These are phyloP conservation scores for Eristalis pertinax DNA, from an alignment of 2,888 invertebrate genomes.

Conservation along the genomic window DNA sequence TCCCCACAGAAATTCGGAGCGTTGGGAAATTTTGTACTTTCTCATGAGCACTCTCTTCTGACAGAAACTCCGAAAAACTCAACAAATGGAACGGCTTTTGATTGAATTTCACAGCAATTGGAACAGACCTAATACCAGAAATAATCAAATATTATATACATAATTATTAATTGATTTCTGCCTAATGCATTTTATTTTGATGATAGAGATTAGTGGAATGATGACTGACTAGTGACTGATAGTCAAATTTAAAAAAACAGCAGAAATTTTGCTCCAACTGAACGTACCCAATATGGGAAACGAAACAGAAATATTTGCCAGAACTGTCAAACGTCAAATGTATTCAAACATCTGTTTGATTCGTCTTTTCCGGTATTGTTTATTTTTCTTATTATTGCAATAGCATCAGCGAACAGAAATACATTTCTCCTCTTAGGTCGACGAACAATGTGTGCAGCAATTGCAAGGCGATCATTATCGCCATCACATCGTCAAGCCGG, in stretches of 20 bases:
- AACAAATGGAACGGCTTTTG: too few species aligned
- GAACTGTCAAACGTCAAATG: conserved; percentile 40
- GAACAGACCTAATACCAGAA: too few species aligned
- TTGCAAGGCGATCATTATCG: conserved; percentile 46
- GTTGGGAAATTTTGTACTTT: too few species aligned
- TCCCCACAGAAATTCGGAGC: too few species aligned
- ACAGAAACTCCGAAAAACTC: too few species aligned
- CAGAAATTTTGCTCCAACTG: not conserved
- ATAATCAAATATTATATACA: too few species aligned
- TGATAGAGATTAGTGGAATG: too few species aligned
- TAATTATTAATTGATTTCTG: too few species aligned
- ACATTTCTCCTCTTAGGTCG: conserved; percentile 51
- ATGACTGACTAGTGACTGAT: too few species aligned
- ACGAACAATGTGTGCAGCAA: conserved; percentile 78
- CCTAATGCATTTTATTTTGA: too few species aligned
- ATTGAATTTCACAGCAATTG: too few species aligned
- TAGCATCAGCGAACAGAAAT: conserved; percentile 64
- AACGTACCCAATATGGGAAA: conserved; percentile 5
- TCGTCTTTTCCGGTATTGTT: not conserved
- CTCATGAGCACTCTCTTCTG: too few species aligned
- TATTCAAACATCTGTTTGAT: conserved; percentile 42
- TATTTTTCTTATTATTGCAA: conserved; percentile 32
- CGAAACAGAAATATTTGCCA: conserved; percentile 27
- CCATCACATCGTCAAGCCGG: conserved; percentile 75
- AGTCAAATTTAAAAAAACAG: not conserved